These are phyloP conservation scores for Plebejus melissa DNA, from an alignment of 2,888 invertebrate species.

Conservation along the genomic window DNA sequence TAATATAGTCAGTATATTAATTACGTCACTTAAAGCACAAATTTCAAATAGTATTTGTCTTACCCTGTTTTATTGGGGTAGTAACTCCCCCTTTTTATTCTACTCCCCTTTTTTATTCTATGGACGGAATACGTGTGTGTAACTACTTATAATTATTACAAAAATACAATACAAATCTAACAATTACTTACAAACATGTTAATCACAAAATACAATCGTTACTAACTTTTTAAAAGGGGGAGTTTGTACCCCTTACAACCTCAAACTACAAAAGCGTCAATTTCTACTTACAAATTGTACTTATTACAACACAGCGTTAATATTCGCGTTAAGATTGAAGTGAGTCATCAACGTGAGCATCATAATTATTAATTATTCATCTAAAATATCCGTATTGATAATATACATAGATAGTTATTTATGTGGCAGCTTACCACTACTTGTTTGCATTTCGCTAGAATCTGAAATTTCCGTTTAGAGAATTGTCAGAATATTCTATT, in stretches of 20 bases:
- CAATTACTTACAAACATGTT: neutral
- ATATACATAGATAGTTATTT: too few species aligned
- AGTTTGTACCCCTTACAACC: neutral
- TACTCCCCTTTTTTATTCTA: neutral
- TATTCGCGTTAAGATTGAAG: neutral
- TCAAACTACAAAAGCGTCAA: neutral
- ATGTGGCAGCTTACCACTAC: too few species aligned
- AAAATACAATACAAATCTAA: neutral
- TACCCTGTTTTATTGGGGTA: neutral
- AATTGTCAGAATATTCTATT: too few species aligned
- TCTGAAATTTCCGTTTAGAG: too few species aligned
- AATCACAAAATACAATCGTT: neutral
- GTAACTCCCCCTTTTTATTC: neutral
- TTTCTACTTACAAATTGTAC: conserved; percentile 1
- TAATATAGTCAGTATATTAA: neutral
- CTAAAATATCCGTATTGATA: too few species aligned
- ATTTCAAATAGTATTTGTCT: neutral
- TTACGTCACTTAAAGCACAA: neutral
- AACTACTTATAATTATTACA: neutral
- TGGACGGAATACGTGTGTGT: neutral
- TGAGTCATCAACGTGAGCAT: neutral
- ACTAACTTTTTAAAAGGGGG: neutral
- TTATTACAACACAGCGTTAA: neutral
- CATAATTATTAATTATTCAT: too few species aligned
- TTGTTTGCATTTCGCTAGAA: too few species aligned